Percentiles rank a stretch among this genome's conserved stretches.
phyloP scores from a whole-genome alignment of 2,797 vertebrate genomes.

The Fratercula arctica region DNA sequence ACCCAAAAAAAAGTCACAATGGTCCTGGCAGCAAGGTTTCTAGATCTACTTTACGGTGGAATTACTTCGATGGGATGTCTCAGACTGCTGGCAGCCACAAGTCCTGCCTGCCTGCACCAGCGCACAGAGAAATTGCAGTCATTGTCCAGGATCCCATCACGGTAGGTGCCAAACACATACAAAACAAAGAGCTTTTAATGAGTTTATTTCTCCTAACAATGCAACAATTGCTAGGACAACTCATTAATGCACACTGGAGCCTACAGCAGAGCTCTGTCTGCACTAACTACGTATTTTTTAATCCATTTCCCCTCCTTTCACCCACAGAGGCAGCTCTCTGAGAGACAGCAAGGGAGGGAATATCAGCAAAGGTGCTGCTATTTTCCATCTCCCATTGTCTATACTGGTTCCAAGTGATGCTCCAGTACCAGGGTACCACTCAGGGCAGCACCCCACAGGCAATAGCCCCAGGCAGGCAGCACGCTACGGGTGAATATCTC shows the following conservation, averaged over 20 bases:
- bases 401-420: not conserved
- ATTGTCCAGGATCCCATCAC: not conserved
- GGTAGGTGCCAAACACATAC: not conserved
- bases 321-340: fast-evolving
- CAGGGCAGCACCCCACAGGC: not conserved
- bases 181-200: conserved; percentile 35
- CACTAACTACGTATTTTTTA: not conserved
- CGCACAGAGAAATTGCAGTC: not conserved
- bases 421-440: not conserved
- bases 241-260: not conserved
- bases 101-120: not conserved
- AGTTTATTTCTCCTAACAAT: conserved; percentile 13
- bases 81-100: not conserved
- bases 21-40: not conserved
- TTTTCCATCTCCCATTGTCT: not conserved
- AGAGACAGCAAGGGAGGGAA: not conserved
- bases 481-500: fast-evolving
- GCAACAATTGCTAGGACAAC: not conserved
- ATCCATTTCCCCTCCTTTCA: not conserved
- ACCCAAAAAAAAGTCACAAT: fast-evolving
- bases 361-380: not conserved
- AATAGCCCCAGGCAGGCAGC: not conserved
- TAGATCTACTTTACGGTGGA: not conserved
- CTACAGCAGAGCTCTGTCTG: not conserved
- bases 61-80: not conserved